phyloP scores from a whole-genome alignment of 2,113 vertebrate species.

The Centropristis striata region DNA sequence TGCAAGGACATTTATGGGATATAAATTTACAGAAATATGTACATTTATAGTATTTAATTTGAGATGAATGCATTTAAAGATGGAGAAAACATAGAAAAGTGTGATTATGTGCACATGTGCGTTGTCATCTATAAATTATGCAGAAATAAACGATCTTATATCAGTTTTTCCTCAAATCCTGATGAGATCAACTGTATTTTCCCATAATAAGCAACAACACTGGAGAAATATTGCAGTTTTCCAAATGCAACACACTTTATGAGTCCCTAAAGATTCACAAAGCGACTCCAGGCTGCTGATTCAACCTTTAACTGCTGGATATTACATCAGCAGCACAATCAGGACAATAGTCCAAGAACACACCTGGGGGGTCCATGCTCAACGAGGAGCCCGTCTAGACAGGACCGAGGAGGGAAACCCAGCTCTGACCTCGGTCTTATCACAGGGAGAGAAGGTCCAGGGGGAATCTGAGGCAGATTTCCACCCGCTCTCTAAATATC shows the following conservation, averaged over 20 bases:
- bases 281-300: neutral
- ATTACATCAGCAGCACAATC: constrained; percentile 35
- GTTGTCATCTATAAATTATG: neutral
- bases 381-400: too few relatives aligned
- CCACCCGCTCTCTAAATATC: constrained; percentile 59
- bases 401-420: neutral
- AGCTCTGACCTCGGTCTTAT: constrained; percentile 39
- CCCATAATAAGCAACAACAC: neutral
- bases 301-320: constrained; percentile 24
- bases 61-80: neutral
- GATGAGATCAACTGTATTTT: neutral
- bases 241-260: constrained; percentile 1
- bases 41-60: neutral
- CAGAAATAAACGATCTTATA: neutral
- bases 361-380: constrained; percentile 30
- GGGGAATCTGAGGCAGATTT: constrained; percentile 45
- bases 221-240: constrained; percentile 25
- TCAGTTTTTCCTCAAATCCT: neutral
- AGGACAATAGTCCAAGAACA: constrained; percentile 58
- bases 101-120: too few relatives aligned
- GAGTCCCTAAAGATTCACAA: constrained; percentile 17
- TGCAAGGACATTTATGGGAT: neutral
- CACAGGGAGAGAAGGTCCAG: constrained; percentile 24
- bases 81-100: neutral
- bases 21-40: neutral